phyloP scores from a whole-genome alignment of 2,888 invertebrate genomes.

The Mechanitis mazaeus region DNA sequence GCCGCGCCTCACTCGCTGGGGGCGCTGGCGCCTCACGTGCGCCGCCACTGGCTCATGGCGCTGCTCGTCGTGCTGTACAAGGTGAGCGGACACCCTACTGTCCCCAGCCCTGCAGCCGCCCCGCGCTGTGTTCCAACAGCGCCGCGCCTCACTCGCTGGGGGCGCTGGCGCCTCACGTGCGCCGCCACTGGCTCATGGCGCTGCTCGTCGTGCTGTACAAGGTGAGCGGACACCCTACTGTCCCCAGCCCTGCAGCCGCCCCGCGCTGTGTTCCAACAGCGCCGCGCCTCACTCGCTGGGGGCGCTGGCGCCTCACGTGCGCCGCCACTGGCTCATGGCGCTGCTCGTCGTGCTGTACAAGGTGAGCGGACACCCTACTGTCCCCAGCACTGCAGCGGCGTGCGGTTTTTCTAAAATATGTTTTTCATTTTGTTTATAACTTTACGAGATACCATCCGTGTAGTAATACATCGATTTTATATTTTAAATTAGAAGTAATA shows the following conservation, averaged over 20 bases:
- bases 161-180: constrained; percentile 89
- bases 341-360: too few relatives aligned
- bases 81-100: constrained; percentile 63
- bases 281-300: constrained; percentile 84
- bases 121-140: constrained; percentile 14
- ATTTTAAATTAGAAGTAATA: not conserved
- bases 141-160: constrained; percentile 84
- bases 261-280: too few relatives aligned
- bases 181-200: constrained; percentile 95
- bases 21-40: constrained; percentile 89
- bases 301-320: constrained; percentile 89
- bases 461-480: too few relatives aligned
- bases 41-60: constrained; percentile 95
- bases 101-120: constrained; percentile 54
- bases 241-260: too few relatives aligned
- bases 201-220: constrained; percentile 96
- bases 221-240: constrained; percentile 63
- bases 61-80: constrained; percentile 97
- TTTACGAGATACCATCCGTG: too few relatives aligned
- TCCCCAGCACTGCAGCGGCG: too few relatives aligned
- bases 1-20: constrained; percentile 84
- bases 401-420: too few relatives aligned
- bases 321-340: constrained; percentile 44
- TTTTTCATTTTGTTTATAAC: too few relatives aligned
- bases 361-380: too few relatives aligned